These are phyloP conservation scores for Pipra filicauda DNA, from an alignment of 2,113 vertebrate species.

Conservation along the genomic window DNA sequence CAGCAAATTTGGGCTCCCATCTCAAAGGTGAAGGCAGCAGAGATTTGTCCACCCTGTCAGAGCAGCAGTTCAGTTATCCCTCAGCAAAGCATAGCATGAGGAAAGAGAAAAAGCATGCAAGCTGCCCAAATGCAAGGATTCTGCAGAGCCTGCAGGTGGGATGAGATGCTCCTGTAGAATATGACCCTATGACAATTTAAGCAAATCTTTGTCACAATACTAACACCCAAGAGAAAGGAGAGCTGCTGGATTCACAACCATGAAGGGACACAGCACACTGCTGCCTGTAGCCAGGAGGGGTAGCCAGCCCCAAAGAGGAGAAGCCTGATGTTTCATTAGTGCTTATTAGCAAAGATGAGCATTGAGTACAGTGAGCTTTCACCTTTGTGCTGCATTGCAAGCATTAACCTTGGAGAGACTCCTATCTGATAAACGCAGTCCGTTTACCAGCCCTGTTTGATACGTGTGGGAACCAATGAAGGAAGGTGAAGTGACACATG, in stretches of 20 bases:
- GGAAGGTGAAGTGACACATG: background rate
- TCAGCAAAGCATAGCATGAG: background rate
- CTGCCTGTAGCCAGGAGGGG: background rate
- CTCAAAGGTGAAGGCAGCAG: background rate
- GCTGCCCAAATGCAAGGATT: background rate
- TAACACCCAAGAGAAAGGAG: background rate
- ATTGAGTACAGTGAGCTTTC: background rate
- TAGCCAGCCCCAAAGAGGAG: background rate
- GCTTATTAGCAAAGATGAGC: background rate
- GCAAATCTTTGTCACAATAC: background rate
- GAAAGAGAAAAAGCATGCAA: background rate
- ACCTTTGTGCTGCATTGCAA: background rate
- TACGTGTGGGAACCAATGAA: background rate
- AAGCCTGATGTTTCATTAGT: background rate
- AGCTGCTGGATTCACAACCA: accelerated
- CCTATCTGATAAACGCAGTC: background rate
- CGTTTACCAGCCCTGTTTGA: background rate
- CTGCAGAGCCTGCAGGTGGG: background rate
- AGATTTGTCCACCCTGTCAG: background rate
- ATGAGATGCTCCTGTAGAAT: background rate
- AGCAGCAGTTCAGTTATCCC: background rate
- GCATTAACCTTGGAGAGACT: background rate
- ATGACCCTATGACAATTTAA: background rate
- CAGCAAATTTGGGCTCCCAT: background rate
- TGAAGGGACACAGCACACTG: background rate